Percentiles rank a stretch among this genome's conserved stretches.
These are phyloP conservation scores for Tipula confusa DNA, from an alignment of 2,888 invertebrate species.

Conservation along the genomic window DNA sequence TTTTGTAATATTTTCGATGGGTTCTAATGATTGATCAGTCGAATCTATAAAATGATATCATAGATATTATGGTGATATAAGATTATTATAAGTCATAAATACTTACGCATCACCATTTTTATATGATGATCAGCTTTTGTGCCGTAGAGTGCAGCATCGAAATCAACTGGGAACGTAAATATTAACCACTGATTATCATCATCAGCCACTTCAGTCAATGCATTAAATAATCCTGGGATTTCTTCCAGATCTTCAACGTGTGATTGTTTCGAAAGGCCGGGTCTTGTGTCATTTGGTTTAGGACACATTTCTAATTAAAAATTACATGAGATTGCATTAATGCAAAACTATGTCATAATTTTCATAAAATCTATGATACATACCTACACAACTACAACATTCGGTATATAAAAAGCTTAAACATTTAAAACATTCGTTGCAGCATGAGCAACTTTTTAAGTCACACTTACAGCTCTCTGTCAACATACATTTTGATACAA, in stretches of 20 bases:
- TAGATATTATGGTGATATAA: not conserved
- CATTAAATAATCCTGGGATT: constrained; percentile 77
- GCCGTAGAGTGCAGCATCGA: constrained; percentile 61
- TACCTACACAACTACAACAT: constrained; percentile 97
- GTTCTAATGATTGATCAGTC: constrained; percentile 60
- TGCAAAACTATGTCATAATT: too few relatives aligned
- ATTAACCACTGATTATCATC: constrained; percentile 74
- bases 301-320: constrained; percentile 76
- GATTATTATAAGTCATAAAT: constrained; percentile 34
- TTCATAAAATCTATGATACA: too few relatives aligned
- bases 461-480: constrained; percentile 96
- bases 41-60: too few relatives aligned
- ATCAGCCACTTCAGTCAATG: constrained; percentile 75
- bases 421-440: constrained; percentile 88
- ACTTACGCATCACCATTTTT: constrained; percentile 69
- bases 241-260: constrained; percentile 83
- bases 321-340: constrained; percentile 33
- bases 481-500: constrained; percentile 94
- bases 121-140: constrained; percentile 65
- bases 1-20: constrained; percentile 43
- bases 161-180: constrained; percentile 73
- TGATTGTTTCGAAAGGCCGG: constrained; percentile 70
- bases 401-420: constrained; percentile 84
- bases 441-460: constrained; percentile 87
- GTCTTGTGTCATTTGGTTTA: constrained; percentile 72